These are phyloP conservation scores for Epiblema foenella DNA, from an alignment of 2,888 invertebrate species.

Conservation along the genomic window DNA sequence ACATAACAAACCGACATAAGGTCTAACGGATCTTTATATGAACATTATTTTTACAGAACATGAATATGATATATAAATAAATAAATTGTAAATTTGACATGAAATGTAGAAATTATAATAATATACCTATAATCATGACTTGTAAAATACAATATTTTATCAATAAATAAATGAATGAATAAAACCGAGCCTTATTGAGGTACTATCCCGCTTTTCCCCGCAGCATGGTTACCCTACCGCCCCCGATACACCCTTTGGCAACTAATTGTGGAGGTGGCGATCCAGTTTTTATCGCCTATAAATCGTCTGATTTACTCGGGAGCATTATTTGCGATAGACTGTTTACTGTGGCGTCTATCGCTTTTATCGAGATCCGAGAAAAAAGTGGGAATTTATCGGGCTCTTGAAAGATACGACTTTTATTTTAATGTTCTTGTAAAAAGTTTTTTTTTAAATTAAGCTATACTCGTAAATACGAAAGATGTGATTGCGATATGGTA, in stretches of 20 bases:
- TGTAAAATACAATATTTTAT: too few relatives aligned
- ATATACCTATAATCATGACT: too few relatives aligned
- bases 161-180: too few relatives aligned
- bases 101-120: too few relatives aligned
- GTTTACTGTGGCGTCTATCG: constrained; percentile 45
- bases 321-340: constrained; percentile 49
- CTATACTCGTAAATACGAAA: neutral
- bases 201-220: neutral
- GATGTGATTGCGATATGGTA: too few relatives aligned
- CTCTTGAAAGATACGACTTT: neutral
- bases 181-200: too few relatives aligned
- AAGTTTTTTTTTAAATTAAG: neutral
- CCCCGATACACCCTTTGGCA: constrained; percentile 74
- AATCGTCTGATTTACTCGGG: constrained; percentile 58
- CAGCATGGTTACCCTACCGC: constrained; percentile 50
- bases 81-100: too few relatives aligned
- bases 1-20: too few relatives aligned
- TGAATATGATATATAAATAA: too few relatives aligned
- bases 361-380: constrained; percentile 35
- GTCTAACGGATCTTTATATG: too few relatives aligned
- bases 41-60: too few relatives aligned
- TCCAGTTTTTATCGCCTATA: constrained; percentile 63
- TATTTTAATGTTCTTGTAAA: neutral
- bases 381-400: constrained; percentile 14
- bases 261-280: constrained; percentile 77